Percentiles rank a stretch among this genome's conserved stretches.
phyloP scores from a whole-genome alignment of 2,888 invertebrate genomes.

The Hydroisotoma schaefferi region DNA sequence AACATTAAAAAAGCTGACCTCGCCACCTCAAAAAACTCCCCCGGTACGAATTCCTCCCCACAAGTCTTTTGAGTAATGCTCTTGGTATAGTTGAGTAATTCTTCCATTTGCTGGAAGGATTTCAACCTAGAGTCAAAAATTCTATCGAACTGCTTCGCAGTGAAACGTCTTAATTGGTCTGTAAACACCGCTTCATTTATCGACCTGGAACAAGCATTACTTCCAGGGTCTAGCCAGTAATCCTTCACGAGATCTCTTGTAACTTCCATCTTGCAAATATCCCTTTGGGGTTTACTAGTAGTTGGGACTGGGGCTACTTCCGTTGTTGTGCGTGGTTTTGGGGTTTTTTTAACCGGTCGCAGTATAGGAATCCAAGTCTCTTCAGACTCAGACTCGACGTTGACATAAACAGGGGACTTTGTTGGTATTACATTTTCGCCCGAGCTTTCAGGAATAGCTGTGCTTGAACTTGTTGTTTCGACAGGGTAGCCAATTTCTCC shows the following conservation, averaged over 20 bases:
- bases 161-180: slow-evolving; percentile 36
- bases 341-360: background rate
- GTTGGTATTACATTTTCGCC: background rate
- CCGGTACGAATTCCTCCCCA: slow-evolving; percentile 26
- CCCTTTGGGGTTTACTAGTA: slow-evolving; percentile 7
- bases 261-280: background rate
- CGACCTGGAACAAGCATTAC: slow-evolving; percentile 27
- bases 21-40: slow-evolving; percentile 30
- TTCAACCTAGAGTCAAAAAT: slow-evolving; percentile 27
- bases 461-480: no score
- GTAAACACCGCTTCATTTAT: slow-evolving; percentile 34
- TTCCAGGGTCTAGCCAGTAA: slow-evolving; percentile 29
- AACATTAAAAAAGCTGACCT: slow-evolving; percentile 38
- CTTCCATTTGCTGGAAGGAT: slow-evolving; percentile 34
- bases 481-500: no score
- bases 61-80: slow-evolving; percentile 38
- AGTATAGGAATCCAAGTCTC: background rate
- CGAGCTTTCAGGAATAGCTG: background rate
- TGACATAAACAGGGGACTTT: background rate
- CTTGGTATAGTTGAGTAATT: slow-evolving; percentile 19
- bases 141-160: slow-evolving; percentile 25
- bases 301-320: background rate
- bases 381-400: background rate
- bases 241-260: slow-evolving; percentile 28
- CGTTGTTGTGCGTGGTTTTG: background rate